A percentile compares a stretch with the other conserved stretches of the same genome.
phyloP scores from a whole-genome alignment of 2,888 invertebrate genomes.

The Lasius fuliginosus region DNA sequence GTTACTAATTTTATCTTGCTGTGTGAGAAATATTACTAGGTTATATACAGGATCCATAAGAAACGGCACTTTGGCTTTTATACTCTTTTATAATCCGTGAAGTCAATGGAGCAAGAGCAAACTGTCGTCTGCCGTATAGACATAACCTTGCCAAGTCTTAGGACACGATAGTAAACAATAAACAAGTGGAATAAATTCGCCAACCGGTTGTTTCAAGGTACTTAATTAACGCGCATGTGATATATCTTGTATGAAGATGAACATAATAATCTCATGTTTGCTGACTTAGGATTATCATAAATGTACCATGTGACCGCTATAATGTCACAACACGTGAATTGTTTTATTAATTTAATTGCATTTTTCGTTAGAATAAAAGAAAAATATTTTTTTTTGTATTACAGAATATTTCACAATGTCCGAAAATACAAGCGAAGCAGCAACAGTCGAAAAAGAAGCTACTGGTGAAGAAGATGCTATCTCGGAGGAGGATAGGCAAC shows the following conservation, averaged over 20 bases:
- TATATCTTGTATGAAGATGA: conserved; percentile 8
- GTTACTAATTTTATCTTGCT: not conserved
- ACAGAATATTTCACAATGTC: conserved; percentile 64
- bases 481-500: conserved; percentile 84
- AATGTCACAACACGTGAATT: not conserved
- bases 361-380: not conserved
- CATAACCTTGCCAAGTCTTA: conserved; percentile 59
- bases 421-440: conserved; percentile 60
- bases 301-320: too few species aligned
- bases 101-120: not conserved
- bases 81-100: not conserved
- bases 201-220: not conserved
- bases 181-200: conserved; percentile 40
- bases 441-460: conserved; percentile 59
- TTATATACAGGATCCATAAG: not conserved
- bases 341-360: not conserved
- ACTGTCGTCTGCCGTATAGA: conserved; percentile 67
- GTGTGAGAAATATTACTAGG: not conserved
- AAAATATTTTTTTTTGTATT: not conserved
- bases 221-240: not conserved
- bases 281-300: not conserved
- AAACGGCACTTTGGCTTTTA: not conserved
- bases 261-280: not conserved
- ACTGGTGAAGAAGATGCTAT: conserved; percentile 52
- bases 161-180: conserved; percentile 57